Base-by-base conservation (phyloP, 2,113 vertebrate genomes). In the Zingel zingel region DNA sequence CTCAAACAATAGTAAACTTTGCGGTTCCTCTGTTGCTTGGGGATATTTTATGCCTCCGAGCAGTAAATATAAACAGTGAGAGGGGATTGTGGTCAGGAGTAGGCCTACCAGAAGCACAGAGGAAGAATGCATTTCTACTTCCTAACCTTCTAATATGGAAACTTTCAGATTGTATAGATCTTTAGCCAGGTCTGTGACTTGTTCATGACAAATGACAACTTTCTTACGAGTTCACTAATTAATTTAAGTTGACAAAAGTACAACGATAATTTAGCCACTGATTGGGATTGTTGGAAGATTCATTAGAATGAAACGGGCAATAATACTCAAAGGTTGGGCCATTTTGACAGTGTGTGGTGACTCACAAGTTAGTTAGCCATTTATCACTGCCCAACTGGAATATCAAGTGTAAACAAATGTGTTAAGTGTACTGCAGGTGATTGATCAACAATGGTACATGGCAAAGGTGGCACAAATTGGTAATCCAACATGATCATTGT, bases 1-100 rank as follows among this genome's bases (percentile, higher is more conserved):
- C 25, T 72, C 11, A 50, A 58, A 48, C 61, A 58, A 77, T 0
- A 19, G 15, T 70, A 84, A 79, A 58, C 61, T 27, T 61, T 14
- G 45, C 48, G 61, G 36, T 27, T 70, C 25, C 47, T 65, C 68
- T 72, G 68, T 25, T 80, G 53, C 68, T 53, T 9, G 3, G 69
- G 72, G 65, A 80, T 72, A 48, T 56, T 75, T 75, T 82, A 10
- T 64, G 21, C 59, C 48, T 64, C 27, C 0, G 9, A 73, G 69
- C 11, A 4, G 9, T 54, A 54, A 48, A 68, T 61, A 79, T 7
- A 80, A 56, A 59, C 48, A 70, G 48, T 58, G 65, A 66, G 16
- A 30, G 16, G 33, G 45, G 57, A 72, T 72, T 56, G 50, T 21
- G 63, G 5, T 67, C 16, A 65, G 50, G 27, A 54, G 23, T 23